These are phyloP conservation scores for Drosophila asahinai DNA, from an alignment of 1,140 invertebrate species.

Conservation along the genomic window DNA sequence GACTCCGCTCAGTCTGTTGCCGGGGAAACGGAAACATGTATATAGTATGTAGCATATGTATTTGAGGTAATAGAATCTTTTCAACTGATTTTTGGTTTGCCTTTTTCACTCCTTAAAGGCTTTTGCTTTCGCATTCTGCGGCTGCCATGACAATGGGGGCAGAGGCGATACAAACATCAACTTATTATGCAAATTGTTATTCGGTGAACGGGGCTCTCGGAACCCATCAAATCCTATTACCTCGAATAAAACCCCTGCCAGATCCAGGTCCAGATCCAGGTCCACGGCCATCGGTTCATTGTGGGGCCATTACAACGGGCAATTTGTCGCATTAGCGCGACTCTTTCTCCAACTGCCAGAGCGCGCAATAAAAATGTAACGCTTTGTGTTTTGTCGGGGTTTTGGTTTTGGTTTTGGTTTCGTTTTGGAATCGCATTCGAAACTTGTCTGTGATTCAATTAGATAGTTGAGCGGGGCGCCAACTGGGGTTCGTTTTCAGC, in stretches of 20 bases:
- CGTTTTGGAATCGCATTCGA: slow-evolving; percentile 1
- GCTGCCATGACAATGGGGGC: slow-evolving; percentile 58
- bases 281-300: slow-evolving; percentile 45
- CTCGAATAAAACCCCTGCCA: slow-evolving; percentile 29
- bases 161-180: slow-evolving; percentile 63
- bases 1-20: slow-evolving; percentile 22
- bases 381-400: slow-evolving; percentile 1
- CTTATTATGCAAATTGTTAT: slow-evolving; percentile 81
- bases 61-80: slow-evolving; percentile 42
- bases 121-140: too few species aligned
- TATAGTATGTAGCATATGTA: slow-evolving; percentile 6
- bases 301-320: slow-evolving; percentile 58
- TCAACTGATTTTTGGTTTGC: slow-evolving; percentile 48
- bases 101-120: slow-evolving; percentile 32
- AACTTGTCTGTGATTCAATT: slow-evolving; percentile 38
- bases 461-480: slow-evolving; percentile 18
- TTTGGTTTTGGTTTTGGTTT: slow-evolving; percentile 21
- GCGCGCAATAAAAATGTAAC: slow-evolving; percentile 28
- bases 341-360: not conserved
- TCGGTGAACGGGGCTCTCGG: slow-evolving; percentile 46
- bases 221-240: slow-evolving; percentile 74
- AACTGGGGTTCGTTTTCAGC: slow-evolving; percentile 17
- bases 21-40: slow-evolving; percentile 27
- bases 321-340: slow-evolving; percentile 64
- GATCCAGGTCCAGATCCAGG: not conserved